Conservation (phyloP, 2,888 invertebrate genomes). For the Leptopilina drosophilae region DNA sequence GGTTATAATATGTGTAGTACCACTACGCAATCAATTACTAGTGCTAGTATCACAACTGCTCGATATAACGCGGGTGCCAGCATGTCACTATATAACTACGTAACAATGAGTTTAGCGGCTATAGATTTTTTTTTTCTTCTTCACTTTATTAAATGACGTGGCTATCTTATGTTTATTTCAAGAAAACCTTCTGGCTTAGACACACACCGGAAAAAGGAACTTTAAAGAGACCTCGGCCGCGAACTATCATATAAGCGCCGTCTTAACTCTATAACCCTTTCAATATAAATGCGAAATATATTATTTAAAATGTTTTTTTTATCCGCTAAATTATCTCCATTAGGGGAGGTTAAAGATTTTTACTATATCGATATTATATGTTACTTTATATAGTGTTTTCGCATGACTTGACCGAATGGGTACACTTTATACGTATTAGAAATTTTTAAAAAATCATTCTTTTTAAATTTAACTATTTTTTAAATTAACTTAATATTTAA, state of each 20-base stretch:
- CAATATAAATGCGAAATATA: too few relatives aligned
- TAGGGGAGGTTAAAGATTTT: too few relatives aligned
- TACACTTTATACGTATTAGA: too few relatives aligned
- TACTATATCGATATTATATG: too few relatives aligned
- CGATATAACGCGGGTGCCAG: slow-evolving; percentile 65
- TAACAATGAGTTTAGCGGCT: slow-evolving; percentile 65
- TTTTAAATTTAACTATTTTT: too few relatives aligned
- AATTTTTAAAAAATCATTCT: too few relatives aligned
- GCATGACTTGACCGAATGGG: too few relatives aligned
- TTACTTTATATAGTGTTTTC: too few relatives aligned
- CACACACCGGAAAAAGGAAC: slow-evolving; percentile 13
- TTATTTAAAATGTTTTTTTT: neutral
- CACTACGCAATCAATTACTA: slow-evolving; percentile 33
- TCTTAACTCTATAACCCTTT: neutral
- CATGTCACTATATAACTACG: slow-evolving; percentile 64
- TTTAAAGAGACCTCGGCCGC: slow-evolving; percentile 35
- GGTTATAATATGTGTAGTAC: slow-evolving; percentile 49
- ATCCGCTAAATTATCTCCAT: too few relatives aligned
- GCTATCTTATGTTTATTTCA: slow-evolving; percentile 75
- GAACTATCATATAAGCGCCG: slow-evolving; percentile 25
- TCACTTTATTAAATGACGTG: slow-evolving; percentile 69
- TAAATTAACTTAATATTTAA: too few relatives aligned
- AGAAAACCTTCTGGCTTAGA: slow-evolving; percentile 47
- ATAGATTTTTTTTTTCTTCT: slow-evolving; percentile 72
- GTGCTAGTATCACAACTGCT: slow-evolving; percentile 34